phyloP scores from a whole-genome alignment of 2,113 vertebrate genomes.

The Ursus arctos region DNA sequence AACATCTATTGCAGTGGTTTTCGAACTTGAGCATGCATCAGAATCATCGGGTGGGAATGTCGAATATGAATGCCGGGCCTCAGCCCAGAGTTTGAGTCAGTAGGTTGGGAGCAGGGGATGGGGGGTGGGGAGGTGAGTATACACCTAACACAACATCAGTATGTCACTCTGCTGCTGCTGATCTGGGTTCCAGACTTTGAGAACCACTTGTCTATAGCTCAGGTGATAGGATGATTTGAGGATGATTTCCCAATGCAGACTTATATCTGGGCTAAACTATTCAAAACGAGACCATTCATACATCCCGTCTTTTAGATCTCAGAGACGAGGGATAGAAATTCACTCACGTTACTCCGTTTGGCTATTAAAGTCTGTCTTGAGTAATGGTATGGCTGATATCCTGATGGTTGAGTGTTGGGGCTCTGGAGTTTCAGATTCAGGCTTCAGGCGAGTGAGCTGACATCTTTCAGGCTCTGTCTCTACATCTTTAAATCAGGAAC shows the following conservation, averaged over 20 bases:
- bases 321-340: background rate
- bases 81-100: background rate
- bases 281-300: background rate
- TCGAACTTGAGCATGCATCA: background rate
- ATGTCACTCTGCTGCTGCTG: background rate
- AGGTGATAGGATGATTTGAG: background rate
- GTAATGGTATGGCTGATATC: background rate
- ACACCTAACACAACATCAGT: accelerated
- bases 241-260: background rate
- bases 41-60: background rate
- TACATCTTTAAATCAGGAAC: background rate
- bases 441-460: background rate
- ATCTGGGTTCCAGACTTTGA: background rate
- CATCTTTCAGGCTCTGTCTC: background rate
- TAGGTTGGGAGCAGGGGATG: background rate
- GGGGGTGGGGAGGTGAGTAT: no score
- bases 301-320: background rate
- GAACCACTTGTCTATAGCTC: background rate
- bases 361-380: background rate
- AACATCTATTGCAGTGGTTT: background rate
- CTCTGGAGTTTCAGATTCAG: background rate
- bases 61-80: background rate
- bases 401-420: background rate
- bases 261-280: background rate
- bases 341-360: background rate